phyloP scores from a whole-genome alignment of 2,797 vertebrate genomes.

The Betta splendens region DNA sequence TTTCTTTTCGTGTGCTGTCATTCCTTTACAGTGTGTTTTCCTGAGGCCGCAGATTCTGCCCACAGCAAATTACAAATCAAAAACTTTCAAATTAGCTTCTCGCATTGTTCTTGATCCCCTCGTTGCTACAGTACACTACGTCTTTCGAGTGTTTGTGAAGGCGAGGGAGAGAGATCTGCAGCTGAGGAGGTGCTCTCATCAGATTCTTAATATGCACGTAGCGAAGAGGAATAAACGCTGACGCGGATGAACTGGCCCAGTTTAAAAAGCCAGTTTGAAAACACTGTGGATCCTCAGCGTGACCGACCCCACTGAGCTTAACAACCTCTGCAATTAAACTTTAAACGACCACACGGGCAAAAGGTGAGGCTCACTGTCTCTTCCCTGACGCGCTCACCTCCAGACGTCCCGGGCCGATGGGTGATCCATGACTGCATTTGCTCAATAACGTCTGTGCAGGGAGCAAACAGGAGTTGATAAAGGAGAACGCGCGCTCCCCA shows the following conservation, averaged over 20 bases:
- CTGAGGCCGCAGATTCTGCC: slow-evolving; percentile 28
- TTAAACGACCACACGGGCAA: slow-evolving; percentile 14
- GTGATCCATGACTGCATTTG: background rate
- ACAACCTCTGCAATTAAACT: slow-evolving; percentile 12
- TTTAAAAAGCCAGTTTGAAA: slow-evolving; percentile 34
- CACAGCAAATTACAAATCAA: slow-evolving; percentile 47
- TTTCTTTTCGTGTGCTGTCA: slow-evolving; percentile 24
- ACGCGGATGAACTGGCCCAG: slow-evolving; percentile 51
- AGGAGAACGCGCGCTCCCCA: slow-evolving; percentile 28
- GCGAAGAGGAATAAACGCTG: slow-evolving; percentile 35
- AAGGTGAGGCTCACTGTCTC: background rate
- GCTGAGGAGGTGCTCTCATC: slow-evolving; percentile 20
- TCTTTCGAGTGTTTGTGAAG: slow-evolving; percentile 29
- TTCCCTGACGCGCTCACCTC: no score
- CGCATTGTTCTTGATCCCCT: slow-evolving; percentile 29
- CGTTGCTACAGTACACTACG: slow-evolving; percentile 42
- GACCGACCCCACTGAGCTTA: slow-evolving; percentile 11
- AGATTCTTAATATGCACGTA: slow-evolving; percentile 36
- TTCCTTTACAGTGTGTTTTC: slow-evolving; percentile 24
- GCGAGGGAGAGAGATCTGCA: slow-evolving; percentile 11
- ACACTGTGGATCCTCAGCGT: no score
- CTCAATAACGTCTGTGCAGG: slow-evolving; percentile 18
- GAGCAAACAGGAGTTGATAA: slow-evolving; percentile 44
- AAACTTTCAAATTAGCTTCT: slow-evolving; percentile 42
- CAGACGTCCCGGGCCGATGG: no score